Evolutionary conservation across 1,140 invertebrate species (phyloP).

Genomic region (Nautilus pompilius): DNA sequence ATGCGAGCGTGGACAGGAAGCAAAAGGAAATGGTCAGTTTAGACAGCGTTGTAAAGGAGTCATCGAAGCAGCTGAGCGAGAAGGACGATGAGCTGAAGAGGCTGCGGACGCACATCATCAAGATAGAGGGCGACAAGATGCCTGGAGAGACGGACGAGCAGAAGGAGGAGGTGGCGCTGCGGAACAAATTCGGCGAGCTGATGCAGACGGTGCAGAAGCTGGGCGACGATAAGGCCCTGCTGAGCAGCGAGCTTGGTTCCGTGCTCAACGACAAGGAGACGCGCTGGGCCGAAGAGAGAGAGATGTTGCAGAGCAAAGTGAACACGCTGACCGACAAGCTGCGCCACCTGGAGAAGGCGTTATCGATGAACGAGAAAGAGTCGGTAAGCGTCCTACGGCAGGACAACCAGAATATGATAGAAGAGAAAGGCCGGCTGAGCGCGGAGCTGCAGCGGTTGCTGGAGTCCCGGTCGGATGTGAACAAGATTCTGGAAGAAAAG

Average conservation of each 20-base stretch:
- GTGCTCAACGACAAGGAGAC: constrained; percentile 22
- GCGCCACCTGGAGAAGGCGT: constrained; percentile 31
- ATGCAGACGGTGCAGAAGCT: constrained; percentile 30
- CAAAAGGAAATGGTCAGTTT: constrained; percentile 29
- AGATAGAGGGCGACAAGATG: constrained; percentile 6
- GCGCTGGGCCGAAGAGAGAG: constrained; percentile 24
- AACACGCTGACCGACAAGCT: constrained; percentile 26
- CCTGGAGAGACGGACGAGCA: constrained; percentile 28
- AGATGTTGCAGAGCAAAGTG: constrained; percentile 27
- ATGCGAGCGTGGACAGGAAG: constrained; percentile 26
- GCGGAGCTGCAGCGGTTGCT: not conserved
- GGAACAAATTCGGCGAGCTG: constrained; percentile 22
- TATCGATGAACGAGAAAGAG: constrained; percentile 27
- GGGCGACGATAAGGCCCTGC: constrained; percentile 34
- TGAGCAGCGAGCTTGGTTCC: constrained; percentile 26
- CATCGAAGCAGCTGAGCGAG: constrained; percentile 19
- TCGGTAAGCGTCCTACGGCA: not conserved
- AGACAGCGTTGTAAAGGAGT: constrained; percentile 25
- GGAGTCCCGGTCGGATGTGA: not conserved
- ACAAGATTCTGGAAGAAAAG: constrained; percentile 20
- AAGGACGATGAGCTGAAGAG: constrained; percentile 24
- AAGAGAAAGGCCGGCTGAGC: not conserved
- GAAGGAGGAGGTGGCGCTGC: constrained; percentile 29
- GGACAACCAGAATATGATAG: constrained; percentile 1
- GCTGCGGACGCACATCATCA: constrained; percentile 21